These are phyloP conservation scores for Dermatemys mawii DNA, from an alignment of 2,113 vertebrate species.

Conservation along the genomic window DNA sequence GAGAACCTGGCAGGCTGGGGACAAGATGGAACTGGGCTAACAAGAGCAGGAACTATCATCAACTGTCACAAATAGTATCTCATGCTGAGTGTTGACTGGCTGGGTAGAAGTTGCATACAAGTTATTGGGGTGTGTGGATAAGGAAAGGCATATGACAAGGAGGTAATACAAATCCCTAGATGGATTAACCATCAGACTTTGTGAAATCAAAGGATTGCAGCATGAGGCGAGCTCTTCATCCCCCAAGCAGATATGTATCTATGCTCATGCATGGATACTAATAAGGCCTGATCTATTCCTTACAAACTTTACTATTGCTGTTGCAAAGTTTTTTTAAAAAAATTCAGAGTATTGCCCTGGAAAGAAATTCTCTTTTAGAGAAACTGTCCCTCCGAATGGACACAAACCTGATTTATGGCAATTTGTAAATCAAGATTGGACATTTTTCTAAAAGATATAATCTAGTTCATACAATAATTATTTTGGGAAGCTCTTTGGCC, in stretches of 20 bases:
- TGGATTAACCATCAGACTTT: neutral
- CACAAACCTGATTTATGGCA: neutral
- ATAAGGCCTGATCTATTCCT: neutral
- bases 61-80: neutral
- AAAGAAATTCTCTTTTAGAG: neutral
- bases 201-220: neutral
- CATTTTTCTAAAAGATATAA: neutral
- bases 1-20: neutral
- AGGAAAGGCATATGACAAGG: neutral
- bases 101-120: neutral
- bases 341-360: neutral
- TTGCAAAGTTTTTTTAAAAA: neutral
- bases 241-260: neutral
- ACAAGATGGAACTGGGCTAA: neutral
- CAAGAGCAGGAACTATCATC: neutral
- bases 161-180: neutral
- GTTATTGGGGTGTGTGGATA: neutral
- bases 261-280: too few species aligned
- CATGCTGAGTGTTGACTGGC: neutral
- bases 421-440: neutral
- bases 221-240: neutral
- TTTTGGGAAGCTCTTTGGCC: neutral
- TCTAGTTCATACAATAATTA: neutral
- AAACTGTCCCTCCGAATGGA: neutral
- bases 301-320: neutral